Evolutionary conservation across 2,113 vertebrate species (phyloP).

Genomic region (Barnardius zonarius): DNA sequence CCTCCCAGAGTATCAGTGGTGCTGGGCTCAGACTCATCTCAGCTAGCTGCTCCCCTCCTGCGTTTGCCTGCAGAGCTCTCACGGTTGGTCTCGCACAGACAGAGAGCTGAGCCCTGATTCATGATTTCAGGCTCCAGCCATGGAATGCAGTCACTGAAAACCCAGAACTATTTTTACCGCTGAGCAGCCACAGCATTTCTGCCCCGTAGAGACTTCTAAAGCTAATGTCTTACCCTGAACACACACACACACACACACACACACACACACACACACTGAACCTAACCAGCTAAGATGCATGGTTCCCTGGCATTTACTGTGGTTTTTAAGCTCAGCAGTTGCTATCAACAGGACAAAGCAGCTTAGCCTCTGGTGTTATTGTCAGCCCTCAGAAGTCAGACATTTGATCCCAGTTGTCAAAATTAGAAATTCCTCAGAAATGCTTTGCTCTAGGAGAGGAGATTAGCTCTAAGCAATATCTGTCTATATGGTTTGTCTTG

Average conservation of each 20-base stretch:
- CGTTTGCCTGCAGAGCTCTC: background rate
- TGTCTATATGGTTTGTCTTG: background rate
- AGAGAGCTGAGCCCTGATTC: conserved; percentile 52
- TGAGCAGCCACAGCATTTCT: conserved; percentile 60
- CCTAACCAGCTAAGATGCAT: background rate
- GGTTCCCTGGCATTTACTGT: conserved; percentile 24
- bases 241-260: background rate
- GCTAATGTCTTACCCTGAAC: conserved; percentile 33
- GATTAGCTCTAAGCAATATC: conserved; percentile 29
- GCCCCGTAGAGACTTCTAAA: conserved; percentile 42
- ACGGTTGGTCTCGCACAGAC: background rate
- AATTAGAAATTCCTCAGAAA: conserved; percentile 59
- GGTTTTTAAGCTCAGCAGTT: background rate
- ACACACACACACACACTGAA: background rate
- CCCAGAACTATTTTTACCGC: conserved; percentile 69
- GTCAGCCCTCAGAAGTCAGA: conserved; percentile 51
- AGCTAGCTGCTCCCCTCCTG: background rate
- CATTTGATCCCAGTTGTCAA: conserved; percentile 44
- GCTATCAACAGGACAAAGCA: conserved; percentile 64
- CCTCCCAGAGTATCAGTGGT: conserved; percentile 67
- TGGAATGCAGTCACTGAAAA: conserved; percentile 70
- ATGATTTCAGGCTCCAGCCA: conserved; percentile 63
- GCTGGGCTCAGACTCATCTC: conserved; percentile 40
- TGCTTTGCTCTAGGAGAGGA: conserved; percentile 15
- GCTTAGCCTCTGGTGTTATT: conserved; percentile 39